These are phyloP conservation scores for Apeltes quadracus DNA, from an alignment of 2,113 vertebrate genomes.

Conservation along the genomic window DNA sequence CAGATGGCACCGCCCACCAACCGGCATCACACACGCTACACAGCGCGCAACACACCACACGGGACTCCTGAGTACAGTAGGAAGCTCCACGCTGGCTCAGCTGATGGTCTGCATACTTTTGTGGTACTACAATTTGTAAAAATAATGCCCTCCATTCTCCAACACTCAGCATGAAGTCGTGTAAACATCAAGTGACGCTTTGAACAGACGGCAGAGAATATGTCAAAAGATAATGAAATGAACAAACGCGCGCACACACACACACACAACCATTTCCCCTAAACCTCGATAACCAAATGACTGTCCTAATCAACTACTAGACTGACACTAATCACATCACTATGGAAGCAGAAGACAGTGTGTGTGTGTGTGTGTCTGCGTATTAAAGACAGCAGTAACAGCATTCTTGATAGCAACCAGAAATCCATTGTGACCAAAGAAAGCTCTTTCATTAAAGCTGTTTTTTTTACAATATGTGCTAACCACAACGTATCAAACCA, in stretches of 20 bases:
- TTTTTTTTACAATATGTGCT: background rate
- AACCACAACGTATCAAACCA: background rate
- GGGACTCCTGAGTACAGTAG: slow-evolving; percentile 50
- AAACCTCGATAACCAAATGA: background rate
- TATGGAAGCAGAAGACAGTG: slow-evolving; percentile 20
- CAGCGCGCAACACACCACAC: slow-evolving; percentile 8
- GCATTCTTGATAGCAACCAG: background rate
- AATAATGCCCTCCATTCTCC: background rate
- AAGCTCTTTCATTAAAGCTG: background rate
- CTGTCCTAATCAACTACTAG: slow-evolving; percentile 22
- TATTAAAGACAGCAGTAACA: background rate
- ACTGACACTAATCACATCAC: slow-evolving; percentile 50
- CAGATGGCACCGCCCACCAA: slow-evolving; percentile 56
- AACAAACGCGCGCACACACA: background rate
- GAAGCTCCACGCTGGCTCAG: slow-evolving; percentile 50
- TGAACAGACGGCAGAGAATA: background rate
- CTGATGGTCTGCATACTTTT: slow-evolving; percentile 18
- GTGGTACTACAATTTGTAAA: background rate
- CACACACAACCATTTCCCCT: background rate
- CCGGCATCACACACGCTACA: slow-evolving; percentile 6
- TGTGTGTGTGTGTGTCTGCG: slow-evolving; percentile 8
- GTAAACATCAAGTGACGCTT: background rate
- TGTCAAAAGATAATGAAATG: background rate
- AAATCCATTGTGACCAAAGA: background rate
- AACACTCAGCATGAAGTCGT: background rate